A percentile compares a stretch with the other conserved stretches of the same genome.
Conservation (phyloP, 2,888 invertebrate genomes). For the Agriopis leucophaearia region DNA sequence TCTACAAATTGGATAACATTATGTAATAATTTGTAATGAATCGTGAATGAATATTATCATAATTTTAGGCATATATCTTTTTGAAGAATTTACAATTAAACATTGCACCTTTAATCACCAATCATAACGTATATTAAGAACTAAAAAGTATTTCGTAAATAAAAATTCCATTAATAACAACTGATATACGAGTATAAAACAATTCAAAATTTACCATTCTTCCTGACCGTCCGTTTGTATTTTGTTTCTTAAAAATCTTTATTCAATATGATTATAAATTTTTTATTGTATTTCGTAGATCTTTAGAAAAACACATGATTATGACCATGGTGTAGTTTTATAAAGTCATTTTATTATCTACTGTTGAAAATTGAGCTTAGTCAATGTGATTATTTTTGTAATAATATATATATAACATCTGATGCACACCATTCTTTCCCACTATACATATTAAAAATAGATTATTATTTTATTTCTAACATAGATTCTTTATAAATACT, state of each 20-base stretch:
- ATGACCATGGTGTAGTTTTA: slow-evolving; percentile 49
- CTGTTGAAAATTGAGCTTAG: slow-evolving; percentile 53
- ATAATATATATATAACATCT: slow-evolving; percentile 25
- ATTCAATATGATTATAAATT: too few species aligned
- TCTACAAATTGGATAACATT: slow-evolving; percentile 13
- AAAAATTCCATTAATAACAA: slow-evolving; percentile 42
- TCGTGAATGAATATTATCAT: slow-evolving; percentile 49
- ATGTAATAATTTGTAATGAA: slow-evolving; percentile 26
- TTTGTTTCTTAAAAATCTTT: slow-evolving; percentile 39
- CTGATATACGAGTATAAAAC: slow-evolving; percentile 15
- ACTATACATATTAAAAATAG: neutral
- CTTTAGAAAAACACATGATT: slow-evolving; percentile 50
- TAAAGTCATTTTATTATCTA: slow-evolving; percentile 25
- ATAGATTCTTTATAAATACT: slow-evolving; percentile 32
- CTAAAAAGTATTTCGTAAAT: slow-evolving; percentile 41
- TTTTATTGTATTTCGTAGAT: neutral
- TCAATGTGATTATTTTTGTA: slow-evolving; percentile 48
- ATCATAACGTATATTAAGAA: slow-evolving; percentile 45
- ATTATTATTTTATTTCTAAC: slow-evolving; percentile 19
- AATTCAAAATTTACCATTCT: slow-evolving; percentile 45
- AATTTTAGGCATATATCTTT: slow-evolving; percentile 69
- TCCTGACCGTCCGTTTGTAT: slow-evolving; percentile 66
- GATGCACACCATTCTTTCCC: slow-evolving; percentile 21
- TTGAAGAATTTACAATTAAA: slow-evolving; percentile 73
- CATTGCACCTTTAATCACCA: slow-evolving; percentile 35